Evolutionary conservation across 2,888 invertebrate genomes (phyloP), one percentile per base, ranked within the genome.

Genomic region (Plagodis pulveraria): DNA sequence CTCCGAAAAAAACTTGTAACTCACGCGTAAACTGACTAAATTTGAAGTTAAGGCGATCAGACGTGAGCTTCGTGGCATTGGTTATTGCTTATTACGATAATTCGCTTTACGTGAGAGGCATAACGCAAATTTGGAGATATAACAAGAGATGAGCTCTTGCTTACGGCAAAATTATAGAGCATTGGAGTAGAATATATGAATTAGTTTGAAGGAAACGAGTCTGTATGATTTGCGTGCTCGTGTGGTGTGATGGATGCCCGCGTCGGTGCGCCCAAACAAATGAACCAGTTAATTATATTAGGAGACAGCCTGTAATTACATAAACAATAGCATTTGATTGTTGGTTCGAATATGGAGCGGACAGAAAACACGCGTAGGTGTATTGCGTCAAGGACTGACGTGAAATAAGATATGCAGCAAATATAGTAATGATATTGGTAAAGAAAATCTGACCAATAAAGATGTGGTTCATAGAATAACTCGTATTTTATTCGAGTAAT

Each of bases 21-120:
- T 74, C 53, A 73, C 50, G 40, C 47, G 50, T 47, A 59, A 79
- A 79, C 78, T 83, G 49, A 52, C 56, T 52, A 52, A 77, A 79
- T 82, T 84, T 79, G 72, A 80, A 81, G 79, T 84, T 82, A 82
- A 84, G 76, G 73, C 69, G 84, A 85, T 85, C 83, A 82, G 84
- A 87, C 80, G 83, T 86, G 85, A 85, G 88, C 87, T 87, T 87
- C 88, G 84, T 87, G 86, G 87, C 84, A 87, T 87, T 85, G 84
- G 83, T 82, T 83, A 86, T 86, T 85, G 77, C 87, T 89, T 82
- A 90, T 91, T 89, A 90, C 81, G 80, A 80, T 89, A 90, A 90
- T 91, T 86, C 78, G 77, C 77, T 74, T 70, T 71, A 81, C 78
- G 76, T 78, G 78, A 78, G 80, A 78, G 72, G 65, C 70, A 69